Evolutionary conservation across 2,888 invertebrate species (phyloP).

Genomic region (Folsomia candida): DNA sequence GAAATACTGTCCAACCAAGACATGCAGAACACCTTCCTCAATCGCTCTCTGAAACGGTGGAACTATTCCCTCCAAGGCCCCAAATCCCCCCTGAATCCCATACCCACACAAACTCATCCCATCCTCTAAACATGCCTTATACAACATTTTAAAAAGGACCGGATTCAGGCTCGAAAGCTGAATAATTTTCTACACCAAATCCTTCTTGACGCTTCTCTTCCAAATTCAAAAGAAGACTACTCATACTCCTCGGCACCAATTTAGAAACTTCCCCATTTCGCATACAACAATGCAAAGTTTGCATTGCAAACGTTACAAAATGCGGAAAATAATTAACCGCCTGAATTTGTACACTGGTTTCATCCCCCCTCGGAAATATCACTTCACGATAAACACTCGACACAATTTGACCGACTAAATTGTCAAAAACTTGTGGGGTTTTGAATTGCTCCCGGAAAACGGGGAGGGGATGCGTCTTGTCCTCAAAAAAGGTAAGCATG

Average conservation of each 20-base stretch:
- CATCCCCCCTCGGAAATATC: neutral
- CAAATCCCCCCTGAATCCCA: constrained; percentile 31
- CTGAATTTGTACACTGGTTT: neutral
- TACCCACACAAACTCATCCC: constrained; percentile 37
- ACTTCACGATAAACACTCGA: constrained; percentile 35
- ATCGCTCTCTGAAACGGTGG: constrained; percentile 34
- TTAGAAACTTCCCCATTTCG: constrained; percentile 12
- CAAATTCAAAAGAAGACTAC: constrained; percentile 29
- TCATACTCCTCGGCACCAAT: too few species aligned
- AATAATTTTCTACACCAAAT: constrained; percentile 33
- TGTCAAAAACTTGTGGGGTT: constrained; percentile 27
- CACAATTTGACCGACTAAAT: constrained; percentile 34
- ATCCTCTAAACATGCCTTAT: constrained; percentile 42
- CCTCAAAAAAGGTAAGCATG: constrained; percentile 27
- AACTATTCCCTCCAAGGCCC: constrained; percentile 26
- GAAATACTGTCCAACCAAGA: constrained; percentile 32
- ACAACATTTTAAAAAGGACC: constrained; percentile 29
- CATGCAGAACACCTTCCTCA: constrained; percentile 39
- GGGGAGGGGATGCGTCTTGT: constrained; percentile 12
- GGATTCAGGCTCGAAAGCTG: constrained; percentile 33
- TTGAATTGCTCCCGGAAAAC: constrained; percentile 28
- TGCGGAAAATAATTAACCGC: constrained; percentile 37
- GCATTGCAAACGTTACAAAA: constrained; percentile 31
- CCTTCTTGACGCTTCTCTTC: constrained; percentile 34
- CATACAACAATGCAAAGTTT: too few species aligned